These are phyloP conservation scores for Gymnarchus niloticus DNA, from an alignment of 2,113 vertebrate genomes.

Conservation along the genomic window DNA sequence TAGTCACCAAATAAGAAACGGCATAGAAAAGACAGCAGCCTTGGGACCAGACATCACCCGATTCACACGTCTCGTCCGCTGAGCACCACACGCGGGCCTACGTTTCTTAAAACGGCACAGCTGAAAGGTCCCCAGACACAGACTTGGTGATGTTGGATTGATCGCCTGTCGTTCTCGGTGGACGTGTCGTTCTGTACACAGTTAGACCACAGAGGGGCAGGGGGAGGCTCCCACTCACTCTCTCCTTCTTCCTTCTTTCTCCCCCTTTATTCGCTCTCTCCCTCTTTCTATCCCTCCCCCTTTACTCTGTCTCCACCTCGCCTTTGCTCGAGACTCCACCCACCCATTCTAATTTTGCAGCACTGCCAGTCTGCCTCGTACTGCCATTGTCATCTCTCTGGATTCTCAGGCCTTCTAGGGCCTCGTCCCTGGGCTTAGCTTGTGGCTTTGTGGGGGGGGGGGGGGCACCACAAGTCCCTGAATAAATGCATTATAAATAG, in stretches of 20 bases:
- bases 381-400: no score
- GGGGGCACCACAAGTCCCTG: background rate
- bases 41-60: slow-evolving; percentile 12
- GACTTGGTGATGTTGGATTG: background rate
- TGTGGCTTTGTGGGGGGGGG: background rate
- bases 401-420: no score
- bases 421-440: no score
- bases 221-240: background rate
- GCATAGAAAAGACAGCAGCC: slow-evolving; percentile 44
- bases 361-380: no score
- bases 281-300: no score
- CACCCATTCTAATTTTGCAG: slow-evolving; percentile 4
- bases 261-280: background rate
- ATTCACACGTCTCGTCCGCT: background rate
- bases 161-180: background rate
- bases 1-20: slow-evolving; percentile 45
- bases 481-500: slow-evolving; percentile 60
- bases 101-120: background rate
- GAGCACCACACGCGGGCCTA: background rate
- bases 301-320: no score
- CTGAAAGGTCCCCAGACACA: background rate
- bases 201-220: background rate
- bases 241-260: background rate
- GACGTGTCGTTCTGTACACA: background rate
- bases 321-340: background rate